phyloP scores from a whole-genome alignment of 2,888 invertebrate genomes.

The Cabera pusaria region DNA sequence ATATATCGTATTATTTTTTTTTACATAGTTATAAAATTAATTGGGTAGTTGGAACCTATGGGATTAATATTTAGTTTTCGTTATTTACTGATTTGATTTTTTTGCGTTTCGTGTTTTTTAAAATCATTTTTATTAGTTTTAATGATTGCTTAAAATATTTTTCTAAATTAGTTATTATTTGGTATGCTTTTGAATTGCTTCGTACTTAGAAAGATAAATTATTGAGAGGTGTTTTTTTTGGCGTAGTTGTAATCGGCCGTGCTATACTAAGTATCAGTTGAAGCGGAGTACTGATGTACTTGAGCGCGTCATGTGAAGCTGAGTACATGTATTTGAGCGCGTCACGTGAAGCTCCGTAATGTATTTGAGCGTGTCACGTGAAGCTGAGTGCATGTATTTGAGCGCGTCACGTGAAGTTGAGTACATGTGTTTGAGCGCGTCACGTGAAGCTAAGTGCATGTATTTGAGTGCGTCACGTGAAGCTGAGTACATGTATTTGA shows the following conservation, averaged over 20 bases:
- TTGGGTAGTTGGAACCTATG: constrained; percentile 44
- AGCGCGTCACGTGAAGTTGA: too few species aligned
- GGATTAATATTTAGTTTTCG: constrained; percentile 42
- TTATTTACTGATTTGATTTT: too few species aligned
- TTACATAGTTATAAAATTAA: constrained; percentile 37
- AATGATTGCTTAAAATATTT: constrained; percentile 36
- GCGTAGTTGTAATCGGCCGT: constrained; percentile 44
- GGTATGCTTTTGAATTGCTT: constrained; percentile 63
- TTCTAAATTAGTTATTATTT: constrained; percentile 35
- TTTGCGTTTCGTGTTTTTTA: constrained; percentile 43
- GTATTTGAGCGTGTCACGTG: too few species aligned
- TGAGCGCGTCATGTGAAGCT: too few species aligned
- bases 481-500: too few species aligned
- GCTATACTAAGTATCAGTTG: constrained; percentile 38
- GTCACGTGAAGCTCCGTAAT: too few species aligned
- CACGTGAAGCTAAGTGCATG: too few species aligned
- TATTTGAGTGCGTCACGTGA: too few species aligned
- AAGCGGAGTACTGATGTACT: too few species aligned
- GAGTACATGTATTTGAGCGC: too few species aligned
- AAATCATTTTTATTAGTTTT: constrained; percentile 45
- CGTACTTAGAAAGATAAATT: constrained; percentile 57
- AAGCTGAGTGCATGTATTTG: too few species aligned
- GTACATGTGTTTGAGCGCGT: too few species aligned
- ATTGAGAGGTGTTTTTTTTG: constrained; percentile 35
- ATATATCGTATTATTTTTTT: constrained; percentile 38